phyloP scores from a whole-genome alignment of 2,797 vertebrate species.

The Pseudochirops corinnae region DNA sequence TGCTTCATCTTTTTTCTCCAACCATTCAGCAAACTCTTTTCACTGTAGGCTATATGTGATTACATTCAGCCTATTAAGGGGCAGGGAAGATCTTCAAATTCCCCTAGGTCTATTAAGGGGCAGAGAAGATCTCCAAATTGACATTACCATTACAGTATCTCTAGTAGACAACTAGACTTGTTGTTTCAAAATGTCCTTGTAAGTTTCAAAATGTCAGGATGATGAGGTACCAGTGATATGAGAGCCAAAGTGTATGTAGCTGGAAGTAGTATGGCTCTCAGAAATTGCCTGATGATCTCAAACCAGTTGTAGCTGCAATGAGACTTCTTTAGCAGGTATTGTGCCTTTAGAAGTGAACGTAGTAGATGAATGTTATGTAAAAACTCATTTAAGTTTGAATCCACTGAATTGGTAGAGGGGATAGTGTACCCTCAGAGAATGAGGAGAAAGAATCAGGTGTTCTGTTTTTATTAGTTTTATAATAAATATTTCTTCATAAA shows the following conservation, averaged over 20 bases:
- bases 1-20: no score
- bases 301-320: neutral
- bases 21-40: no score
- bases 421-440: neutral
- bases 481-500: neutral
- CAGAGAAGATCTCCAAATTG: no score
- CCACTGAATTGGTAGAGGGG: neutral
- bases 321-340: neutral
- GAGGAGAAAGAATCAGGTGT: neutral
- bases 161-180: neutral
- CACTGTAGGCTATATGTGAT: no score
- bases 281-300: neutral
- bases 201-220: neutral
- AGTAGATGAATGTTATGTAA: neutral
- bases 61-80: no score
- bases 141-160: neutral
- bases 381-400: neutral
- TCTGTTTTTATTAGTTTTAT: neutral
- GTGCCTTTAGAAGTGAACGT: neutral
- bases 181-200: neutral
- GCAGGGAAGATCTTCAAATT: no score
- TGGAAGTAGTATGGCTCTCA: neutral
- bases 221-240: neutral
- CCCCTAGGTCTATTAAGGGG: no score
- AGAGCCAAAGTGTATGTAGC: neutral